phyloP scores from a whole-genome alignment of 2,113 vertebrate species.

The Martes martes region DNA sequence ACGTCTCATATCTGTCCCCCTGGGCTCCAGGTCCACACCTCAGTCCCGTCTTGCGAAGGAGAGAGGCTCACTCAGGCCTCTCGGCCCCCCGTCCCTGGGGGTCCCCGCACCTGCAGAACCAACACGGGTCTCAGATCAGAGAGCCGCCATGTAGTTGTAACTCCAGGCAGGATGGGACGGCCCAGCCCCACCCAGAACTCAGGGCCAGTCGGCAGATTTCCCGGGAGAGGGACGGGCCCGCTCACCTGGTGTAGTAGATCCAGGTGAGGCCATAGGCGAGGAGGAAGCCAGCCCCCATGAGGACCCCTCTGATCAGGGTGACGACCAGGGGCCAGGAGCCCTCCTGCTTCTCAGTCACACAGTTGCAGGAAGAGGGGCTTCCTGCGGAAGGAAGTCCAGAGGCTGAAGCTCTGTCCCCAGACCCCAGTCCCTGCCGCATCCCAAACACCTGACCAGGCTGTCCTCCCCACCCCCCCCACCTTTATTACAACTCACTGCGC shows the following conservation, averaged over 20 bases:
- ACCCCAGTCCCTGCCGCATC: background rate
- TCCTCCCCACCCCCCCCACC: too few species aligned
- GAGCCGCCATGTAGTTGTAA: too few species aligned
- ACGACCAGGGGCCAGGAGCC: conserved; percentile 29
- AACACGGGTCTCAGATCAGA: too few species aligned
- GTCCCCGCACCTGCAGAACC: background rate
- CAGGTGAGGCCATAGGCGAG: conserved; percentile 47
- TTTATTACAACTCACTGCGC: background rate
- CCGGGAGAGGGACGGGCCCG: too few species aligned
- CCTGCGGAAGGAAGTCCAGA: background rate
- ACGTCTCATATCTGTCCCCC: fast-evolving
- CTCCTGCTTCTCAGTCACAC: background rate
- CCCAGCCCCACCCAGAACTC: background rate
- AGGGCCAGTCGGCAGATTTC: fast-evolving
- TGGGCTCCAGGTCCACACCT: background rate
- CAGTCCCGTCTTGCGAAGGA: background rate
- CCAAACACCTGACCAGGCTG: background rate
- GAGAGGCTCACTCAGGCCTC: background rate
- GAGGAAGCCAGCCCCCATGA: conserved; percentile 47
- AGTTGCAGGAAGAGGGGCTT: background rate
- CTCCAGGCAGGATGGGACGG: too few species aligned
- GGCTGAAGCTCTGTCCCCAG: fast-evolving
- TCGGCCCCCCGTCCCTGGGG: background rate
- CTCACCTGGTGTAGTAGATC: conserved; percentile 43
- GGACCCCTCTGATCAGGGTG: conserved; percentile 23